Evolutionary conservation across 92 coral and sea anemone genomes (phyloP).

Genomic region (Palythoa grandiflora): DNA sequence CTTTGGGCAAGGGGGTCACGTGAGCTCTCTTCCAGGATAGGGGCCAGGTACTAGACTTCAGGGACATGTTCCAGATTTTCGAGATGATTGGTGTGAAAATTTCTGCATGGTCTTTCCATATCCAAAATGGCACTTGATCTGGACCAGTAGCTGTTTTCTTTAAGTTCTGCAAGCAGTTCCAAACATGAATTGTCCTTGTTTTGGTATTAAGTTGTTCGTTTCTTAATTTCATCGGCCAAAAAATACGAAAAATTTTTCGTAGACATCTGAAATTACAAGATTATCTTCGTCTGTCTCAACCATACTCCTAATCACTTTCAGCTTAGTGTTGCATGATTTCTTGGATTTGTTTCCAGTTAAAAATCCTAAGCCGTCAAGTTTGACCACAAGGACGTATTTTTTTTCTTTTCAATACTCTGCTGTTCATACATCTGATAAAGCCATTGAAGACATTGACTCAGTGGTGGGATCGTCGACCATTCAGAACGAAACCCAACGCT

Average conservation of each 20-base stretch:
- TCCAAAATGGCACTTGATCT: background rate
- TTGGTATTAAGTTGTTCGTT: no score
- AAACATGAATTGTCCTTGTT: background rate
- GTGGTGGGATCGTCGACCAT: conserved; percentile 20
- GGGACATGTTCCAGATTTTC: no score
- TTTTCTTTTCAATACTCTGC: background rate
- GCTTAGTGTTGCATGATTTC: background rate
- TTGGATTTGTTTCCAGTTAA: conserved; percentile 15
- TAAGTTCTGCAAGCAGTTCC: background rate
- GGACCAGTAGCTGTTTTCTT: background rate
- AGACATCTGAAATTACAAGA: no score
- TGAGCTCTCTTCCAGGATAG: no score
- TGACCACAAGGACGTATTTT: conserved; percentile 10
- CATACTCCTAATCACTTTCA: no score
- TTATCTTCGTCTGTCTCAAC: no score
- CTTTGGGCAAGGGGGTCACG: no score
- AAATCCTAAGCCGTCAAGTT: conserved; percentile 3
- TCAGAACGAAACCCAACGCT: background rate
- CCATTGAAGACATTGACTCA: background rate
- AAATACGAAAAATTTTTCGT: no score
- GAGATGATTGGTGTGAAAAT: no score
- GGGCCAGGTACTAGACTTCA: no score
- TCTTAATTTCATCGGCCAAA: no score
- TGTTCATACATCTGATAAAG: conserved; percentile 19
- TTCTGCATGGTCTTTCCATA: background rate